Evolutionary conservation across 2,888 invertebrate genomes (phyloP), one percentile per base, ranked within the genome.

Genomic region (Dorcus parallelipipedus): DNA sequence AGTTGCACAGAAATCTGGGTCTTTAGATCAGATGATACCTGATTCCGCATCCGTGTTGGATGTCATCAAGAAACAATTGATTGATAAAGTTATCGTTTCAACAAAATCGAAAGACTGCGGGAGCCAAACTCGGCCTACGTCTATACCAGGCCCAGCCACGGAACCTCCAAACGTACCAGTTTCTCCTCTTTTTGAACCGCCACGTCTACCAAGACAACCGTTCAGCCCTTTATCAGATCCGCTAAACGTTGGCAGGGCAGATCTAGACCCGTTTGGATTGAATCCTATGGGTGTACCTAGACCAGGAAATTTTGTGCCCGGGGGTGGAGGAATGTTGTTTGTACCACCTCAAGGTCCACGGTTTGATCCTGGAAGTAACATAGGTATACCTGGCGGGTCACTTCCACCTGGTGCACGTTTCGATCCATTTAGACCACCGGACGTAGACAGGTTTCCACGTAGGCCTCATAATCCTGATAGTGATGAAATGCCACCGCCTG

Each of bases 371-470:
- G 65, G 67, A 23, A 67, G 64, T 9, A 65, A 63, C 50, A 51
- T 66, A 5, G 76, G 76, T 9, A 53, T 77, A 42, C 70, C 75
- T 14, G 73, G 75, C 38, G 86, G 85, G 8, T 79, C 85, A 1
- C 71, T 87, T 9, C 91, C 91, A 1, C 91, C 91, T 0, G 90
- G 91, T 9, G 91, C 93, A 3, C 83, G 93, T 56, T 95, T 91
- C 76, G 93, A 95, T 79, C 95, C 93, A 0, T 89, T 92, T 73
- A 87, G 89, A 0, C 92, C 93, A 0, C 80, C 78, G 3, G 81
- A 78, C 9, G 80, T 79, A 6, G 70, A 80, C 61, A 79, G 79
- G 1, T 76, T 76, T 58, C 75, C 79, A 9, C 62, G 73, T 45
- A 67, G 74, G 50, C 71, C 71, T 7, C 71, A 73, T 50, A 80